Evolutionary conservation across 2,113 vertebrate species (phyloP), one percentile per base, ranked within the genome.

Genomic region (Macrotis lagotis): DNA sequence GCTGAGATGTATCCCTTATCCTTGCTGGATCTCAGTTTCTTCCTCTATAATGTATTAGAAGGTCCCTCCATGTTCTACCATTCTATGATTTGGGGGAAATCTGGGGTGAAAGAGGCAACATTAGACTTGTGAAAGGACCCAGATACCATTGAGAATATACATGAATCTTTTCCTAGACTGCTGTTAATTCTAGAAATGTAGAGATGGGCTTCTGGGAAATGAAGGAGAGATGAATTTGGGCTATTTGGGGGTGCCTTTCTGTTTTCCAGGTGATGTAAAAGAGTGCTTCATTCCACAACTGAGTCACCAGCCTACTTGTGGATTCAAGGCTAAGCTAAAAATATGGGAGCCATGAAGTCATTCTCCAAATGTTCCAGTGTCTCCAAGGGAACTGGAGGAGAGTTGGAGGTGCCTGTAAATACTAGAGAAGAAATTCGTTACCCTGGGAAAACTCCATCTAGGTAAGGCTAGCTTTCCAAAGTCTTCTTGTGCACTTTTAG

Each of bases 381-480:
- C 88, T 93, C 48, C 93, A 25, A 83, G 88, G 26, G n/a, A 51
- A 48, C 49, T 93, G 50, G 92, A 53, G 59, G 51, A 92, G 93
- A 94, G 50, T 47, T 94, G 89, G 89, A 59, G 44, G 53, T 55
- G 37, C 49, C 91, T 94, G 91, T 47, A 50, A 93, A 92, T 94
- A 48, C 28, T 31, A 89, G 88, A 94, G 25, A 51, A 95, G 83
- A 91, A 92, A 95, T n/a, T 44, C 94, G 48, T 22, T 25, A 92
- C 47, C 11, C 48, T 47, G 48, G 51, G 48, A 66, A 98, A 97
- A 55, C 25, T 66, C 25, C 2, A 50, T 92, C 55, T 25, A 88
- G 88, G 55, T 96, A 52, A 51, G 24, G 88, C 96, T 91, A 94
- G 52, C 37, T 96, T 94, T 93, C 90, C 37, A 52, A 92, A 97